phyloP scores from a whole-genome alignment of 2,888 invertebrate species.

The Apotomis turbidana region DNA sequence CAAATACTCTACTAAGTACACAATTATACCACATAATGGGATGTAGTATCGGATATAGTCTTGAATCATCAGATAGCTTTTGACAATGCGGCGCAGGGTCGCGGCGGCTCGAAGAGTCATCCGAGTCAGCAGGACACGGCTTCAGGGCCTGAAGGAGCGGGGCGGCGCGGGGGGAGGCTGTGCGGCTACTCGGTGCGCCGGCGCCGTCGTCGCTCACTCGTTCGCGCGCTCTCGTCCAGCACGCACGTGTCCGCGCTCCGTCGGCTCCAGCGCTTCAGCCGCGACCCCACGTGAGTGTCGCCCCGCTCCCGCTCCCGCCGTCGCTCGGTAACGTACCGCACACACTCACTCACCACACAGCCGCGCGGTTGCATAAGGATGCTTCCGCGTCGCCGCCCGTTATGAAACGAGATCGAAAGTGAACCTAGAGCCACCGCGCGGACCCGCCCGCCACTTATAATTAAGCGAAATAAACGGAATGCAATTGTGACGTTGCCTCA shows the following conservation, averaged over 20 bases:
- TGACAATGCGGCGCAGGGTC: constrained; percentile 28
- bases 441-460: constrained; percentile 36
- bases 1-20: not conserved
- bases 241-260: constrained; percentile 58
- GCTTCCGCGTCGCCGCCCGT: constrained; percentile 35
- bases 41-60: constrained; percentile 46
- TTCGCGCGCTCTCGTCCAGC: constrained; percentile 67
- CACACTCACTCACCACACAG: constrained; percentile 45
- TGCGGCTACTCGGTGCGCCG: constrained; percentile 41
- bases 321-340: constrained; percentile 66
- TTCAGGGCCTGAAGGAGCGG: constrained; percentile 45
- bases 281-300: constrained; percentile 43
- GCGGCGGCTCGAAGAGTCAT: constrained; percentile 22
- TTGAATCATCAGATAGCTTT: constrained; percentile 15
- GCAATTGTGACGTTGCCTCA: constrained; percentile 58
- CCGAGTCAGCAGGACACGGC: constrained; percentile 32
- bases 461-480: constrained; percentile 51
- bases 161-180: constrained; percentile 31
- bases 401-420: constrained; percentile 42
- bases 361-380: constrained; percentile 36
- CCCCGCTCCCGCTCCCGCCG: constrained; percentile 50
- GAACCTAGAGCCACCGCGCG: constrained; percentile 38
- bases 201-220: constrained; percentile 61
- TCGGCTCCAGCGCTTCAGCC: constrained; percentile 40
- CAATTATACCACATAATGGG: constrained; percentile 30